Evolutionary conservation across 2,113 vertebrate genomes (phyloP), one percentile per base, ranked within the genome.

Genomic region (Fukomys damarensis): DNA sequence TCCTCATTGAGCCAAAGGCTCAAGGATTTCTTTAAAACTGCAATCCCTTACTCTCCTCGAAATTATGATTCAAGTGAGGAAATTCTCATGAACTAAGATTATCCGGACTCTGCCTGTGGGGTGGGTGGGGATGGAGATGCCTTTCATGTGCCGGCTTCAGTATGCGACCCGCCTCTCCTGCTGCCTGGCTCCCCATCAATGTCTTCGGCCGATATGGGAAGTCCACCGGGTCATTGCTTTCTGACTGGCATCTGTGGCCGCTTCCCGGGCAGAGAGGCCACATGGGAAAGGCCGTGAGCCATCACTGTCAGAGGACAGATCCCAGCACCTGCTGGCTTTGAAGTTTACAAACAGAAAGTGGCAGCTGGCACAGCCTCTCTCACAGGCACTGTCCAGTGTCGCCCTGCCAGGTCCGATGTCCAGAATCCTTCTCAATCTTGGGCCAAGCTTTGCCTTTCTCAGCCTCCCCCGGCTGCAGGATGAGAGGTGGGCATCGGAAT

Each of bases 221-320:
- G 92, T 93, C 96, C 85, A 92, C 85, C 63, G 97, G 97, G 85
- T 98, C 97, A 95, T 95, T 98, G 95, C 96, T 76, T 95, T 95
- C 93, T 98, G 97, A 98, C 95, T 97, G 97, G 84, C 97, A 97
- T 96, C 87, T 88, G 65, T 61, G 96, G 84, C 80, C 54, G 95
- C 92, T 93, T 70, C 88, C 93, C 0, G 0, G 22, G 70, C 41
- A 94, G 68, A 10, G 46, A 0, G 4, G 90, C 96, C 97, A 63
- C 49, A 0, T 59, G 96, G 97, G 97, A 96, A 83, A 95, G 66
- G 80, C 41, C 72, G 28, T 89, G 6, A n/a, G 90, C 52, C 96
- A 61, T 97, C 96, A 93, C 97, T 96, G 97, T 97, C 97, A 97
- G 87, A 94, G n/a, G 84, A 80, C 56, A 13, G 81, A 76, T 93